phyloP scores from a whole-genome alignment of 2,113 vertebrate species.

The Etheostoma spectabile region DNA sequence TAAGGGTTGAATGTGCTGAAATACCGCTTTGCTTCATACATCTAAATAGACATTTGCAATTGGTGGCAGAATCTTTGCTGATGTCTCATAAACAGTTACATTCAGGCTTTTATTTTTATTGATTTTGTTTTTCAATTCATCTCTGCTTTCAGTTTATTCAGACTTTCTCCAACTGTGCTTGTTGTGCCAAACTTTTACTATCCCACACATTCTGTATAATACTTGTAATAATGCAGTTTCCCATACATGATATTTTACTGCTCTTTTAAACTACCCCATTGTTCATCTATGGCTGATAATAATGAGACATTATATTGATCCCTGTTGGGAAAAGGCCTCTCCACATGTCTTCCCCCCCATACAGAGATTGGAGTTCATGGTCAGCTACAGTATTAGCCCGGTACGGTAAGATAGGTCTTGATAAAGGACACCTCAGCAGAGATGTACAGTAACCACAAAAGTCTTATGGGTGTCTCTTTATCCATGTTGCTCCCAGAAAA shows the following conservation, averaged over 20 bases:
- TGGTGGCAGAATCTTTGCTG: neutral
- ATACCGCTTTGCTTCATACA: neutral
- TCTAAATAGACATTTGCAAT: neutral
- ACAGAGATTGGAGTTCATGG: constrained; percentile 26
- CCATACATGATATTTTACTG: too few species aligned
- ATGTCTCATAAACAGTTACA: neutral
- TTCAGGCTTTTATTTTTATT: neutral
- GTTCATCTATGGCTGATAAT: neutral
- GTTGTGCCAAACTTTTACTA: too few species aligned
- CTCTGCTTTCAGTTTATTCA: neutral
- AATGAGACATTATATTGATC: constrained; percentile 32
- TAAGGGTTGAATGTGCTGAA: neutral
- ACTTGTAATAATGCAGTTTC: neutral
- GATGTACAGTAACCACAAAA: neutral
- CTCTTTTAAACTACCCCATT: neutral
- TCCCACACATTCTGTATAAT: neutral
- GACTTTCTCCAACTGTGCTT: neutral
- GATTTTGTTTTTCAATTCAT: neutral
- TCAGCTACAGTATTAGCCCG: neutral
- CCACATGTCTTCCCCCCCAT: constrained; percentile 19
- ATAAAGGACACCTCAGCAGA: constrained; percentile 11
- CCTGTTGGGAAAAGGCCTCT: constrained; percentile 16
- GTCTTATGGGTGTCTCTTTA: neutral
- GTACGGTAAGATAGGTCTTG: neutral
- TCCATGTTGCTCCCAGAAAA: neutral